A percentile compares a stretch with the other conserved stretches of the same genome.
Evolutionary conservation across 2,113 vertebrate genomes (phyloP).

Genomic region (Origma solitaria): DNA sequence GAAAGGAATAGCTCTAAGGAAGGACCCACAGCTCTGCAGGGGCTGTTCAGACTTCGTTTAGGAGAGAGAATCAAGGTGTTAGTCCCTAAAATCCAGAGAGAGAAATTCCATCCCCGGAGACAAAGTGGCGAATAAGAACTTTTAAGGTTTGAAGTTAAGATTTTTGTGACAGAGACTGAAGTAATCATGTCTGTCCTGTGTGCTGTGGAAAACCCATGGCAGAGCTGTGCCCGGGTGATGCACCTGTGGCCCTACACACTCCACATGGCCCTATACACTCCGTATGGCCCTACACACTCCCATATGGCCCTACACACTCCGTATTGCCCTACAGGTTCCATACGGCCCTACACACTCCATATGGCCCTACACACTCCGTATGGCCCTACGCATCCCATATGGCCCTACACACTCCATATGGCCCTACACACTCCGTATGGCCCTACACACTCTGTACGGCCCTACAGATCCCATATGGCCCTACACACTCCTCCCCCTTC

Average conservation of each 20-base stretch:
- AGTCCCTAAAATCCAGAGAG: not conserved
- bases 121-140: not conserved
- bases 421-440: no score
- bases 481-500: not conserved
- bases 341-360: not conserved
- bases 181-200: rapidly evolving
- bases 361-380: no score
- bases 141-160: not conserved
- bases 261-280: not conserved
- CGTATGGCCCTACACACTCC: not conserved
- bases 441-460: no score
- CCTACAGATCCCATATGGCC: not conserved
- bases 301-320: not conserved
- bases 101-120: not conserved
- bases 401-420: no score
- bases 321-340: not conserved
- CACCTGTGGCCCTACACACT: not conserved
- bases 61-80: not conserved
- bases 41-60: not conserved
- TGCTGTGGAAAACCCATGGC: not conserved
- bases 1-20: not conserved
- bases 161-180: not conserved
- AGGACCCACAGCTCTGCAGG: not conserved
- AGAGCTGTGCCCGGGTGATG: not conserved
- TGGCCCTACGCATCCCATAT: no score